phyloP scores from a whole-genome alignment of 2,113 vertebrate species.

The Speoplatyrhinus poulsoni region DNA sequence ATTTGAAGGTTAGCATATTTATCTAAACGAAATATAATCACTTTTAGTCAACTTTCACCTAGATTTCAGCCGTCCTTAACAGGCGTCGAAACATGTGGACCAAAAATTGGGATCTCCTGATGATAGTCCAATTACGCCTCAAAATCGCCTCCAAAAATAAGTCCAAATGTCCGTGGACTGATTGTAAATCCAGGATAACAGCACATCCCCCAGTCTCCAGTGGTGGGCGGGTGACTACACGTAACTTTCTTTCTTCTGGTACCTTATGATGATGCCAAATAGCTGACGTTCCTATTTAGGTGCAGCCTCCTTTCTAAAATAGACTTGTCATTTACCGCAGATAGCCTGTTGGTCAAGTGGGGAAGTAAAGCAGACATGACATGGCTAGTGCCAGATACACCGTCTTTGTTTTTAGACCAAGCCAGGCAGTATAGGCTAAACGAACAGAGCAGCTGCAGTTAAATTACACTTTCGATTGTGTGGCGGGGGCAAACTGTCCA shows the following conservation, averaged over 20 bases:
- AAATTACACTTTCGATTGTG: no score
- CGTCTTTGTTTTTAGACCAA: background rate
- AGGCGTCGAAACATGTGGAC: slow-evolving; percentile 38
- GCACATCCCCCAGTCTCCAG: slow-evolving; percentile 69
- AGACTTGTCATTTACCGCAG: slow-evolving; percentile 84
- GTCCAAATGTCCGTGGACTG: slow-evolving; percentile 56
- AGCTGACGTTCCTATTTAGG: slow-evolving; percentile 75
- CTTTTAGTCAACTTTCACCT: slow-evolving; percentile 53
- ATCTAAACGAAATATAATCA: background rate
- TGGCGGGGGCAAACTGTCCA: no score
- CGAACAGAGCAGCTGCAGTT: background rate
- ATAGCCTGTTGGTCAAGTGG: slow-evolving; percentile 45
- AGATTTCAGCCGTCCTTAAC: slow-evolving; percentile 45
- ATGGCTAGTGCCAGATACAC: slow-evolving; percentile 17
- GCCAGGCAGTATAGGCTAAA: background rate
- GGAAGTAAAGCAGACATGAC: slow-evolving; percentile 7
- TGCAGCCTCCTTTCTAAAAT: slow-evolving; percentile 87
- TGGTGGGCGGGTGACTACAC: slow-evolving; percentile 60
- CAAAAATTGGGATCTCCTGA: slow-evolving; percentile 23
- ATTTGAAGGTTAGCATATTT: background rate
- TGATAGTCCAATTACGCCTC: slow-evolving; percentile 27
- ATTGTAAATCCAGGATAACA: slow-evolving; percentile 67
- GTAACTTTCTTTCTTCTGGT: slow-evolving; percentile 65
- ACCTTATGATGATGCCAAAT: slow-evolving; percentile 72
- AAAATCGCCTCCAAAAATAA: slow-evolving; percentile 5